Percentiles rank a stretch among this genome's conserved stretches.
phyloP scores from a whole-genome alignment of 1,140 invertebrate species.

The Scaptomyza hsui region DNA sequence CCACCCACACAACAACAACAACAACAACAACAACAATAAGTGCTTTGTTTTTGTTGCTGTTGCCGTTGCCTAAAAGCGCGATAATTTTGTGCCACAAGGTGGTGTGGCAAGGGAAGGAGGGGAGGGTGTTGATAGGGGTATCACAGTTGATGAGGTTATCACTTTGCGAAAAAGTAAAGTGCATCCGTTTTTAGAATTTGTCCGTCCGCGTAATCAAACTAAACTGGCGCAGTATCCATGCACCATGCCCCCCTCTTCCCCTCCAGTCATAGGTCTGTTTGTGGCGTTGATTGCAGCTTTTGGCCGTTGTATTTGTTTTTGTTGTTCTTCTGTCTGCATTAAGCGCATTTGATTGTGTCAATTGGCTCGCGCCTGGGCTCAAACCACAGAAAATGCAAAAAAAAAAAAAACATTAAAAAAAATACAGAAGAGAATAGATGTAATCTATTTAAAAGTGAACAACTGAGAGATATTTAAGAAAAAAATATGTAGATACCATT shows the following conservation, averaged over 20 bases:
- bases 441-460: conserved; percentile 7
- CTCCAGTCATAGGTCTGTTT: conserved; percentile 4
- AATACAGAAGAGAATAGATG: conserved; percentile 1
- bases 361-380: conserved; percentile 77
- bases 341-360: conserved; percentile 79
- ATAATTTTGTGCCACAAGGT: conserved; percentile 51
- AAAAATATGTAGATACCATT: not conserved
- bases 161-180: conserved; percentile 73
- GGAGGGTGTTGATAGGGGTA: not conserved
- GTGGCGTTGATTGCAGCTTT: conserved; percentile 67
- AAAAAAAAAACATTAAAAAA: conserved; percentile 9
- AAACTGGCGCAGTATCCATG: conserved; percentile 65
- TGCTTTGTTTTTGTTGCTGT: conserved; percentile 1
- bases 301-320: conserved; percentile 39
- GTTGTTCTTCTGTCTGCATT: conserved; percentile 53
- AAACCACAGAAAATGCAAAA: conserved; percentile 29
- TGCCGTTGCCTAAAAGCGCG: conserved; percentile 52
- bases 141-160: conserved; percentile 67
- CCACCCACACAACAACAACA: conserved; percentile 68
- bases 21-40: conserved; percentile 15
- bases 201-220: conserved; percentile 74
- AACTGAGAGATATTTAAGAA: not conserved
- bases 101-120: not conserved
- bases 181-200: conserved; percentile 75
- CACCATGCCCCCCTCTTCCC: conserved; percentile 2